These are phyloP conservation scores for Ceratina australensis DNA, from an alignment of 1,140 invertebrate genomes.

Conservation along the genomic window DNA sequence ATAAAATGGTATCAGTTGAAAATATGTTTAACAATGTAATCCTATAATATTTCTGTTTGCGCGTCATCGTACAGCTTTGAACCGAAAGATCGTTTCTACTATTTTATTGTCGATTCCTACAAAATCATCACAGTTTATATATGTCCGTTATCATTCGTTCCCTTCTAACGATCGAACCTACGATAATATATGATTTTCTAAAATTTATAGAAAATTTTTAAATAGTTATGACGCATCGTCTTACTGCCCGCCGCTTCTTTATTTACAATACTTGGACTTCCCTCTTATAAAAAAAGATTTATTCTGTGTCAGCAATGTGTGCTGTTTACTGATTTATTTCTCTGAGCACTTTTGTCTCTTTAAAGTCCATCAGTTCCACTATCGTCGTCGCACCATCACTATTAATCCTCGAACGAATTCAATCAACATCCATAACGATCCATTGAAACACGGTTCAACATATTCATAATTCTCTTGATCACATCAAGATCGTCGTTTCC, in stretches of 20 bases:
- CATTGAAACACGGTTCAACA: neutral
- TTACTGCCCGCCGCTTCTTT: neutral
- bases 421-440: neutral
- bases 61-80: constrained; percentile 19
- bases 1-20: constrained; percentile 28
- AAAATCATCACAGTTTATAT: constrained; percentile 45
- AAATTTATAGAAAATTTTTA: constrained; percentile 27
- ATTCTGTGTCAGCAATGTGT: constrained; percentile 32
- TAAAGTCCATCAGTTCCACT: constrained; percentile 7
- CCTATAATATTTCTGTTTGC: constrained; percentile 6
- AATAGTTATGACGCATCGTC: constrained; percentile 15
- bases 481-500: neutral
- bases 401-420: neutral
- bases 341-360: neutral
- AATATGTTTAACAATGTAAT: constrained; percentile 34
- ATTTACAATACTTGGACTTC: constrained; percentile 29
- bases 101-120: constrained; percentile 47
- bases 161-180: neutral
- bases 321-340: constrained; percentile 13
- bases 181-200: neutral
- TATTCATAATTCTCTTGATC: neutral
- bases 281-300: constrained; percentile 41
- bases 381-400: constrained; percentile 19
- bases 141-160: neutral
- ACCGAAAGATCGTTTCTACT: constrained; percentile 26